Evolutionary conservation across 2,797 vertebrate genomes (phyloP).

Genomic region (Smutsia gigantea): DNA sequence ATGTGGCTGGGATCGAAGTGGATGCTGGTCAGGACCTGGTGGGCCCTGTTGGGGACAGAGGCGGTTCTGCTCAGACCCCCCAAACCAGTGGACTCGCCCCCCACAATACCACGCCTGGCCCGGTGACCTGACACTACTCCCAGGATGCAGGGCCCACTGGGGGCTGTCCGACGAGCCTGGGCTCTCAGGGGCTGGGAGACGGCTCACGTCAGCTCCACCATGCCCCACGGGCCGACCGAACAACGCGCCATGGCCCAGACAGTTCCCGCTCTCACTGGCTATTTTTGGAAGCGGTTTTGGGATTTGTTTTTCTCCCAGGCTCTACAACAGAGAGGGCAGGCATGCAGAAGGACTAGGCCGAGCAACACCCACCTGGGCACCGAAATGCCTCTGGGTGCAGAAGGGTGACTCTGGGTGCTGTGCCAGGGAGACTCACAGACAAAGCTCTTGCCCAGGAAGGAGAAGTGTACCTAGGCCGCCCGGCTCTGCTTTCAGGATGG

Average conservation of each 20-base stretch:
- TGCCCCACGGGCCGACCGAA: neutral
- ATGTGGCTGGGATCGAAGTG: neutral
- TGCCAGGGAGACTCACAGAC: neutral
- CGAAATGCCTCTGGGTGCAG: accelerated
- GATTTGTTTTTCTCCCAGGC: constrained; percentile 21
- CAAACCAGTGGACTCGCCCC: accelerated
- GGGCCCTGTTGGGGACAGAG: neutral
- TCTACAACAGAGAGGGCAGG: neutral
- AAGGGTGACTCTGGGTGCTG: accelerated
- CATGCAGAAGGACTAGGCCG: too few relatives aligned
- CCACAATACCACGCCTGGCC: neutral
- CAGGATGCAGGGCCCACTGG: neutral
- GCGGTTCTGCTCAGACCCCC: neutral
- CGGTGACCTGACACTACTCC: accelerated
- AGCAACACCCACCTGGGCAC: accelerated
- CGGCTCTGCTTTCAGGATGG: too few relatives aligned
- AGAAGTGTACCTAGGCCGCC: accelerated
- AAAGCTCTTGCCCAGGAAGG: neutral
- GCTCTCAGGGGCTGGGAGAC: neutral
- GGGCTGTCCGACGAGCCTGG: neutral
- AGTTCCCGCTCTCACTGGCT: neutral
- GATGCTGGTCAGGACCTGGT: neutral
- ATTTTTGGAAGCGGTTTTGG: constrained; percentile 59
- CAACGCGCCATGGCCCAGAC: neutral
- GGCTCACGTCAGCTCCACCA: accelerated